Evolutionary conservation across 2,113 vertebrate genomes (phyloP), one percentile per base, ranked within the genome.

Genomic region (Halcyon senegalensis): DNA sequence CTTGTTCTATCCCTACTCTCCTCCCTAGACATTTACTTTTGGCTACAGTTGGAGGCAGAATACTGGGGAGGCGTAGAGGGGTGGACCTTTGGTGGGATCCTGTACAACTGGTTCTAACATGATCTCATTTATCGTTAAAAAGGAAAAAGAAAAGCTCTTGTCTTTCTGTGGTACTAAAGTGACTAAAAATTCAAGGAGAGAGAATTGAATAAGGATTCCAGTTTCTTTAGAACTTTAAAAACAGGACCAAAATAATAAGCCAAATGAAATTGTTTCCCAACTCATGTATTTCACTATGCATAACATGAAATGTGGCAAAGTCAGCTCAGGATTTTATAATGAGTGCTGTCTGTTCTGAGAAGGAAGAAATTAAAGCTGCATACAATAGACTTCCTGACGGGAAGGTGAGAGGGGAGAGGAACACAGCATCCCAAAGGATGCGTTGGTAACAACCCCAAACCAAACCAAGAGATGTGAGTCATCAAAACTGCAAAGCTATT

Each of bases 301-400:
- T 67, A 64, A 81, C 13, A 31, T 58, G 46, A 87, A 81, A 79
- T 35, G 60, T 1, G 41, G 79, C 70, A 76, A 92, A 83, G 33
- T 80, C 63, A 88, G 53, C 35, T 79, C 39, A 87, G 35, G 43
- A 91, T 69, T 82, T 94, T 78, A 62, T 68, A 77, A 37, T 21
- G 17, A 55, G 20, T 33, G 37, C 37, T 94, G 44, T 72, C 60
- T 51, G 33, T 79, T 89, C 69, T 68, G 66, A 89, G 60, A 84
- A 89, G 95, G 91, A 96, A 95, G 69, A 93, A 64, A 89, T 93
- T 87, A 95, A 87, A 91, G 48, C 69, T 37, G 60, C 25, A 87
- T 51, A 94, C 94, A 95, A 96, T 92, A 79, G 95, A 91, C 48
- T 96, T 96, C 94, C 95, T 94, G 69, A 56, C 44, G 62, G 27